A percentile compares a stretch with the other conserved stretches of the same genome.
phyloP scores from a whole-genome alignment of 2,888 invertebrate genomes.

The Endomychus coccineus region DNA sequence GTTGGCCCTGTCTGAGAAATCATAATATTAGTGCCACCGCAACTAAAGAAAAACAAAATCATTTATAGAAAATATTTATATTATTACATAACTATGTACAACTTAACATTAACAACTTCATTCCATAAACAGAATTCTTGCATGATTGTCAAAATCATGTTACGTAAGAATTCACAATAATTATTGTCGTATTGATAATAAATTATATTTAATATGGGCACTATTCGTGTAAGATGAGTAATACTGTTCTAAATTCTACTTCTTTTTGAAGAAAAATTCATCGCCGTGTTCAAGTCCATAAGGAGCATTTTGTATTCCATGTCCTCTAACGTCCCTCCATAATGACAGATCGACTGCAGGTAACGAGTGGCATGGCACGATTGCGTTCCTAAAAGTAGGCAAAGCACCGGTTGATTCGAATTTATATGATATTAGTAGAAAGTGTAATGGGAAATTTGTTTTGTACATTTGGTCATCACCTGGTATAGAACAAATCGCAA shows the following conservation, averaged over 20 bases:
- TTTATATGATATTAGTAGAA: too few species aligned
- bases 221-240: neutral
- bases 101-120: too few species aligned
- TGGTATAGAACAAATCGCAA: too few species aligned
- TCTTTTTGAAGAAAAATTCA: slow-evolving; percentile 12
- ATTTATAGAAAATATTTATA: too few species aligned
- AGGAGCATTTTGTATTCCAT: neutral
- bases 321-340: slow-evolving; percentile 47
- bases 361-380: slow-evolving; percentile 52
- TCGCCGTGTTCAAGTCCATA: slow-evolving; percentile 1
- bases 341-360: slow-evolving; percentile 54
- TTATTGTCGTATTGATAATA: too few species aligned
- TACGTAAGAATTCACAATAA: too few species aligned
- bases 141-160: too few species aligned
- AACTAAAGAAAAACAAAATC: too few species aligned
- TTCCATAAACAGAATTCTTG: too few species aligned
- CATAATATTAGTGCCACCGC: too few species aligned
- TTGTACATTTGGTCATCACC: neutral
- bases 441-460: neutral
- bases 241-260: neutral
- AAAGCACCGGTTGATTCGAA: slow-evolving; percentile 1
- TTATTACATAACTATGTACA: too few species aligned
- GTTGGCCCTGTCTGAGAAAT: too few species aligned
- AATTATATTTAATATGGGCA: neutral
- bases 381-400: slow-evolving; percentile 50